phyloP scores from a whole-genome alignment of 30 jellyfish, hydroid and myxozoan genomes.

The Hydractinia echinata region DNA sequence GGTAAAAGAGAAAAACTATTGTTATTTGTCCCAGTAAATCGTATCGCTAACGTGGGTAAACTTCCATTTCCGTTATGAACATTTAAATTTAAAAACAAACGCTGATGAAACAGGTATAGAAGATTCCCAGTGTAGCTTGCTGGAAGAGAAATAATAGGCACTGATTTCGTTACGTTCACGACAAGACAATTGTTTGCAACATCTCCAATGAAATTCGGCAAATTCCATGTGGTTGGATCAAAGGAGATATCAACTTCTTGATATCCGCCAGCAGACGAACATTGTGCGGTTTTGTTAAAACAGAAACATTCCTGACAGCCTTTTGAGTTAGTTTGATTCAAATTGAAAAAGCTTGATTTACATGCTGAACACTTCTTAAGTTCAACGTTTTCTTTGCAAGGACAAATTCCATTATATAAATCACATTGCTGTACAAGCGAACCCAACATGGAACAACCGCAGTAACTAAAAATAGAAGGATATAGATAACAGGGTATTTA shows the following conservation, averaged over 20 bases:
- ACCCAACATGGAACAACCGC: conserved; percentile 61
- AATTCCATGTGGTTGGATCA: conserved; percentile 1
- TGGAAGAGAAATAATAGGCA: conserved; percentile 33
- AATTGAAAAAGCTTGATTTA: conserved; percentile 30
- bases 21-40: not conserved
- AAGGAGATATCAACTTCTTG: not conserved
- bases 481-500: too few relatives aligned
- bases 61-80: not conserved
- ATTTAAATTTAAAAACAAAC: conserved; percentile 13
- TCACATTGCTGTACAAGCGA: conserved; percentile 69
- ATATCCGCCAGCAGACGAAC: conserved; percentile 43
- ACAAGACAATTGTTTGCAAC: not conserved
- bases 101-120: conserved; percentile 46
- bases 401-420: conserved; percentile 45
- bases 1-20: too few relatives aligned
- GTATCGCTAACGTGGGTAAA: not conserved
- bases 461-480: conserved; percentile 44
- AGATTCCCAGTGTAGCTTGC: conserved; percentile 45
- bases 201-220: not conserved
- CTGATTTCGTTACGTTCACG: not conserved
- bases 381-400: conserved; percentile 53
- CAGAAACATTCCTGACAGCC: conserved; percentile 84
- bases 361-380: conserved; percentile 58
- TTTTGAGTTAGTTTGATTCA: conserved; percentile 30
- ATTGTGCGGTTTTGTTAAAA: conserved; percentile 50